These are phyloP conservation scores for Halcyon leucocephala DNA, from an alignment of 2,797 vertebrate genomes.

Conservation along the genomic window DNA sequence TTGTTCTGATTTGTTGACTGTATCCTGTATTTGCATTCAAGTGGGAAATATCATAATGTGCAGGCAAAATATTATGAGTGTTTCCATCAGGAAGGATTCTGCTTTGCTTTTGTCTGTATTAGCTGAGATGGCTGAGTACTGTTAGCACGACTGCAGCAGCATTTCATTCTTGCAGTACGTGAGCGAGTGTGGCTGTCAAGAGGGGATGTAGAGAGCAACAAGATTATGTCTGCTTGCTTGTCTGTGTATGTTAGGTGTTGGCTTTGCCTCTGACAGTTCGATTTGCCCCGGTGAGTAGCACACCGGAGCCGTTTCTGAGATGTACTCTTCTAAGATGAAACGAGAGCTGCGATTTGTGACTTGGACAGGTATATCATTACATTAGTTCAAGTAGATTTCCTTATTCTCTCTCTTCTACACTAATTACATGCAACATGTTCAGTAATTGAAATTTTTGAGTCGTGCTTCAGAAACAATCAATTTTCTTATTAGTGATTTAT, in stretches of 20 bases:
- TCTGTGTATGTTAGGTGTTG: not conserved
- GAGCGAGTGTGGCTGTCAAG: not conserved
- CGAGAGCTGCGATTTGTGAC: not conserved
- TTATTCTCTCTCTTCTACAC: not conserved
- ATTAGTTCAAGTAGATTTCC: not conserved
- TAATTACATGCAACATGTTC: not conserved
- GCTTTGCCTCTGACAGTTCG: not conserved
- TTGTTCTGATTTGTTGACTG: not conserved
- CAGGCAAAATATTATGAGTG: not conserved
- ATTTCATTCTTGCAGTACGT: not conserved
- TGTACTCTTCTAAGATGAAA: not conserved
- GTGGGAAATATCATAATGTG: not conserved
- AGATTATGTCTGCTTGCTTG: not conserved
- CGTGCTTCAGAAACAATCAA: not conserved
- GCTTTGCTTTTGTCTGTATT: not conserved
- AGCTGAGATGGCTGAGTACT: not conserved
- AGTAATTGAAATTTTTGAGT: not conserved
- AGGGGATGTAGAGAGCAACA: not conserved
- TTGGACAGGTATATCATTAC: not conserved
- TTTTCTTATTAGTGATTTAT: not conserved
- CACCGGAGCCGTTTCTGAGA: fast-evolving
- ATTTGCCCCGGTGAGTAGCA: not conserved
- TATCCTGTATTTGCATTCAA: not conserved
- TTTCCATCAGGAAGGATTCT: not conserved
- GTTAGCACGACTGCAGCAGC: not conserved